Percentiles rank a stretch among this genome's conserved stretches.
Conservation (phyloP, 2,888 invertebrate species). For the Eupithecia exiguata region DNA sequence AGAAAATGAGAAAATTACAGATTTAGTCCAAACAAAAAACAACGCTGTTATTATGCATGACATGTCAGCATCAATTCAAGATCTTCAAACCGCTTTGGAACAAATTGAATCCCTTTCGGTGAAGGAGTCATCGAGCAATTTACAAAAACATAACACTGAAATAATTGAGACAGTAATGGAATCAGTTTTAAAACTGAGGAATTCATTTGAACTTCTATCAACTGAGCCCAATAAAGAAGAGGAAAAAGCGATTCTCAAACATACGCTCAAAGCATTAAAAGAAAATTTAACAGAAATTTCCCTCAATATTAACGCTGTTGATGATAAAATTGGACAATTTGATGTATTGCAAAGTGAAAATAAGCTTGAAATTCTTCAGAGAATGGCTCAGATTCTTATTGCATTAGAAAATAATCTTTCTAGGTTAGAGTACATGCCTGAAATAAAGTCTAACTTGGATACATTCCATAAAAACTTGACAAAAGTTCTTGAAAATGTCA, state of each 20-base stretch:
- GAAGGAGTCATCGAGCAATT: constrained; percentile 72
- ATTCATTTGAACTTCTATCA: constrained; percentile 81
- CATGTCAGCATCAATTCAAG: constrained; percentile 78
- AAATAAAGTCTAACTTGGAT: constrained; percentile 63
- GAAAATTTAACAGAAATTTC: constrained; percentile 68
- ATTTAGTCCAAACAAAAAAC: constrained; percentile 56
- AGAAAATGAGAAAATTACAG: constrained; percentile 56
- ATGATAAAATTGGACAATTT: constrained; percentile 65
- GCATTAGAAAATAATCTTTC: constrained; percentile 72
- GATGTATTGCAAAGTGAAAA: constrained; percentile 75
- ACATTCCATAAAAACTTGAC: constrained; percentile 81
- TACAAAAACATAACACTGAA: constrained; percentile 81
- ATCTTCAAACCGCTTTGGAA: constrained; percentile 76
- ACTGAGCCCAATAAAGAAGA: constrained; percentile 58
- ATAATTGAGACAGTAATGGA: constrained; percentile 86
- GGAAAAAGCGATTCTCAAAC: constrained; percentile 61
- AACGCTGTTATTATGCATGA: constrained; percentile 72
- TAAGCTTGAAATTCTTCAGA: constrained; percentile 73
- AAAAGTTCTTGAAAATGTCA: constrained; percentile 82
- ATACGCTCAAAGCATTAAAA: constrained; percentile 64
- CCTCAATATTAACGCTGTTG: constrained; percentile 60
- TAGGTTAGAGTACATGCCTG: constrained; percentile 59
- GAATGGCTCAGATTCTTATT: constrained; percentile 77
- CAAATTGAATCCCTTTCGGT: constrained; percentile 80
- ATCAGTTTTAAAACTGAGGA: constrained; percentile 85